A percentile compares a stretch with the other conserved stretches of the same genome.
These are phyloP conservation scores for Corella eumyota DNA, from an alignment of 23 tunicate genomes.

Conservation along the genomic window DNA sequence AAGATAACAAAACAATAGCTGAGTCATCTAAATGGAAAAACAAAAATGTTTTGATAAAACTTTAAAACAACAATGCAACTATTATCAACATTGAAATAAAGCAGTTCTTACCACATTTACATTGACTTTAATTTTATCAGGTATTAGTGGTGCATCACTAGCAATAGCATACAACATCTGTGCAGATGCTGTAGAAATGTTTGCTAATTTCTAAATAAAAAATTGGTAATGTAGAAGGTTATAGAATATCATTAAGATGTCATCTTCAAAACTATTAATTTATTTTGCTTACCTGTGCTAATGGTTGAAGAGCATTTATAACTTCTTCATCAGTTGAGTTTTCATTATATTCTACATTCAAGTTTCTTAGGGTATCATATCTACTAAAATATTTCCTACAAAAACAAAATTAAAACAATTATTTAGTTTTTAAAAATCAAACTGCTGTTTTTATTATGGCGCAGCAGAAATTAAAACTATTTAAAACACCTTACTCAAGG, in stretches of 20 bases:
- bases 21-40: conserved; percentile 11
- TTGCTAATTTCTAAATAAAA: background rate
- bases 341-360: conserved; percentile 22
- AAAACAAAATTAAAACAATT: background rate
- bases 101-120: background rate
- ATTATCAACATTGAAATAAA: background rate
- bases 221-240: background rate
- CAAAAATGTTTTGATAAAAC: background rate
- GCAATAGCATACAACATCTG: no score
- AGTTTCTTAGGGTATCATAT: conserved; percentile 47
- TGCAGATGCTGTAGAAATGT: no score
- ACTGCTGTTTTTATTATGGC: no score
- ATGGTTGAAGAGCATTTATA: conserved; percentile 6
- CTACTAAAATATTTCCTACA: conserved; percentile 62
- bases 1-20: conserved; percentile 50
- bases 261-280: background rate
- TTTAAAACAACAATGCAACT: background rate
- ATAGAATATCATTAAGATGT: background rate
- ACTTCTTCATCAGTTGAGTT: conserved; percentile 45
- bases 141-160: no score
- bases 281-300: conserved; percentile 22
- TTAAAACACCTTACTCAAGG: no score
- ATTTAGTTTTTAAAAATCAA: no score
- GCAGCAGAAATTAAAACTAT: no score
- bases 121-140: no score